phyloP scores from a whole-genome alignment of 2,113 vertebrate species.

The Machaerirhynchus nigripectus region DNA sequence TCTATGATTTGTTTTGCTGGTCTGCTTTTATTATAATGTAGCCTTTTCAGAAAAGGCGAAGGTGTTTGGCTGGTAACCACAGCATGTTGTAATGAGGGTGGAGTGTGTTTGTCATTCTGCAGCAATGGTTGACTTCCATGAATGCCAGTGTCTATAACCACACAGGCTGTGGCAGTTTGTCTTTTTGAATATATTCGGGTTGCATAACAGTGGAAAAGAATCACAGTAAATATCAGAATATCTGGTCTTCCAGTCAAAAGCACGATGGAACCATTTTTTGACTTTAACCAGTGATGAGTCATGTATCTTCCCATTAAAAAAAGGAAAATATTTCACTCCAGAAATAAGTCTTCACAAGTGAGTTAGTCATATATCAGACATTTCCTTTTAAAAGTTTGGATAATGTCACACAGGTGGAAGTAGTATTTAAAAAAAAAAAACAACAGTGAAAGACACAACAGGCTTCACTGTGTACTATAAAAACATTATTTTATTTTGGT shows the following conservation, averaged over 20 bases:
- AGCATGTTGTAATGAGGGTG: constrained; percentile 54
- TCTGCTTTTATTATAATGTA: constrained; percentile 10
- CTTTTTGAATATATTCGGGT: background rate
- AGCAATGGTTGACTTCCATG: constrained; percentile 23
- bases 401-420: constrained; percentile 54
- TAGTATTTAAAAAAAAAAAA: background rate
- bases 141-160: background rate
- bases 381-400: constrained; percentile 31
- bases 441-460: background rate
- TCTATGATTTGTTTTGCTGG: background rate
- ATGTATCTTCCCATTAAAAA: constrained; percentile 7
- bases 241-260: background rate
- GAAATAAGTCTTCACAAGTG: constrained; percentile 25
- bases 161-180: constrained; percentile 11
- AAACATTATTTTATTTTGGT: constrained; percentile 43
- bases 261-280: background rate
- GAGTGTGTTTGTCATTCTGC: constrained; percentile 42
- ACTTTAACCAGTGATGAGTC: background rate
- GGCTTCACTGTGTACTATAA: constrained; percentile 39
- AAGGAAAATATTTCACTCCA: background rate
- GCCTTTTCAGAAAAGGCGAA: constrained; percentile 38
- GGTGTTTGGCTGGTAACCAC: constrained; percentile 33
- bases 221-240: background rate
- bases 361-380: constrained; percentile 23
- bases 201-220: background rate